phyloP scores from a whole-genome alignment of 2,797 vertebrate genomes.

The Sphenodon punctatus region DNA sequence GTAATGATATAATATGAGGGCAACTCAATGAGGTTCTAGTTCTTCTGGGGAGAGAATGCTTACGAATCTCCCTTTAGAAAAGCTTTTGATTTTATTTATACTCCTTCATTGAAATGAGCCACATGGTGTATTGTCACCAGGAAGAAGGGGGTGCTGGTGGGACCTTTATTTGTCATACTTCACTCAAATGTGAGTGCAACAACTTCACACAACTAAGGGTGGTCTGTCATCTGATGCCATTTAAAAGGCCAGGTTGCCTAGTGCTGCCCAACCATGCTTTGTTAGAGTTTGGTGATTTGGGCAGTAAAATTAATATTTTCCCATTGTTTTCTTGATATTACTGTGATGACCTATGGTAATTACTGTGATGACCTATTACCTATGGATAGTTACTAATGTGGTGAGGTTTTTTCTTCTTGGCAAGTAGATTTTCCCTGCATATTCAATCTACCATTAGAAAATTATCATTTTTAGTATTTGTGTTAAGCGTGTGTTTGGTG shows the following conservation, averaged over 20 bases:
- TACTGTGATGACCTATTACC: too few species aligned
- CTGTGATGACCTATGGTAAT: too few species aligned
- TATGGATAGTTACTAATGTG: too few species aligned
- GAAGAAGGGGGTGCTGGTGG: neutral
- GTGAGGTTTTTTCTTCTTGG: neutral
- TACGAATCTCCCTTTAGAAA: neutral
- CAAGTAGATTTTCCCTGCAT: neutral
- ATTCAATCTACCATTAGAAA: neutral
- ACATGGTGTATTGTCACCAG: neutral
- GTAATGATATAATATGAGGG: neutral
- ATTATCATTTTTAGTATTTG: neutral
- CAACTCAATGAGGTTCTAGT: neutral
- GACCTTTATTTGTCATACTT: neutral
- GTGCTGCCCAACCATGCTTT: neutral
- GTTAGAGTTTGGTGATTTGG: neutral
- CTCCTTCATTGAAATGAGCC: neutral
- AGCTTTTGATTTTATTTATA: neutral
- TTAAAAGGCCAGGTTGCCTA: neutral
- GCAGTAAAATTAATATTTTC: neutral
- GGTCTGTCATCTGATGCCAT: neutral
- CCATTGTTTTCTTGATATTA: neutral
- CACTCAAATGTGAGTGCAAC: neutral
- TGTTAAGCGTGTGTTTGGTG: neutral
- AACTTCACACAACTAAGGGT: too few species aligned
- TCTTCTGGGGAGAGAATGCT: neutral